Evolutionary conservation across 2,888 invertebrate genomes (phyloP).

Genomic region (Diarsia brunnea): DNA sequence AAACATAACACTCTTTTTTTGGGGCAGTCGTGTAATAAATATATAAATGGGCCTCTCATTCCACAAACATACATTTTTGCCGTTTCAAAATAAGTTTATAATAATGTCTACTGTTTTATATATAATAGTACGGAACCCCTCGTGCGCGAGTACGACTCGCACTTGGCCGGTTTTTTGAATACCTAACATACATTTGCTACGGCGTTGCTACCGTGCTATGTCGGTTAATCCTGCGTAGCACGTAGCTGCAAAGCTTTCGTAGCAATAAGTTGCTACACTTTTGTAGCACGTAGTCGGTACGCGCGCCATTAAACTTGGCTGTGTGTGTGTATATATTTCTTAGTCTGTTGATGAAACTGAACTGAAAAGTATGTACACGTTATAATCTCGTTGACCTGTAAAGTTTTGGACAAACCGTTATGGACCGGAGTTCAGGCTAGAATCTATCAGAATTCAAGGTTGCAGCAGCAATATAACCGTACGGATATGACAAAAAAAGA

Average conservation of each 20-base stretch:
- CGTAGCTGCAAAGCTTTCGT: neutral
- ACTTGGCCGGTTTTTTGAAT: no score
- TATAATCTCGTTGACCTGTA: neutral
- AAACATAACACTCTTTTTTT: no score
- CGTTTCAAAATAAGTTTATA: no score
- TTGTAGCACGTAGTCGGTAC: neutral
- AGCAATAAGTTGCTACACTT: neutral
- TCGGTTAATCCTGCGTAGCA: neutral
- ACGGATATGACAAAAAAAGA: no score
- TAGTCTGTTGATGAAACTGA: neutral
- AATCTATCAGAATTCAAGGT: neutral
- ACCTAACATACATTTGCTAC: neutral
- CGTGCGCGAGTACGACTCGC: no score
- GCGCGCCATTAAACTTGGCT: neutral
- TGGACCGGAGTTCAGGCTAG: neutral
- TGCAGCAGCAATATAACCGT: no score
- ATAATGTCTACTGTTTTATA: no score
- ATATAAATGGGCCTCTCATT: no score
- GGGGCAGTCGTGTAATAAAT: no score
- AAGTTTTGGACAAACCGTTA: neutral
- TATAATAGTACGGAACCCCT: no score
- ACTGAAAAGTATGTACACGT: neutral
- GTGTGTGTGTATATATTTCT: neutral
- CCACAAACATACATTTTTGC: no score
- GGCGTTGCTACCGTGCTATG: slow-evolving; percentile 13